Conservation (phyloP, 2,113 vertebrate species). For the Hippocampus comes region DNA sequence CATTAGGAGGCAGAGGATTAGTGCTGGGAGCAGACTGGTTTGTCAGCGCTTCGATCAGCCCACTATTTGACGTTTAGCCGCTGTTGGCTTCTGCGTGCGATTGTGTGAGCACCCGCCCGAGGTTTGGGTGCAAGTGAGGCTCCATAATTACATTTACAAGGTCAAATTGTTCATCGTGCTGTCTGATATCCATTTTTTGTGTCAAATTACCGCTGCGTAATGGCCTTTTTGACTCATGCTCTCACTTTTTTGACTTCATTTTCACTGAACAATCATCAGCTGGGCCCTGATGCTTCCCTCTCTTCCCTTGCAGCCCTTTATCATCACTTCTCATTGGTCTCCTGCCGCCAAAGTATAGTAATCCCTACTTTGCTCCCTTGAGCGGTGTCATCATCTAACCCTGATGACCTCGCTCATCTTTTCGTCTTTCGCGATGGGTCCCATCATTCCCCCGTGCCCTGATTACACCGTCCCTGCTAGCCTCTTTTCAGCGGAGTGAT, state of each 20-base stretch:
- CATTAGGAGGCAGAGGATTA: constrained; percentile 53
- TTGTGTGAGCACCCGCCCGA: constrained; percentile 19
- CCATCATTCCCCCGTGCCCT: neutral
- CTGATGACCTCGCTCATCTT: constrained; percentile 17
- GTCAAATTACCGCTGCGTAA: neutral
- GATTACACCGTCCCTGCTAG: constrained; percentile 19
- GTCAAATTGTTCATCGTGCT: constrained; percentile 33
- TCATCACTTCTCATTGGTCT: neutral
- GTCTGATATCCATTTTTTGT: constrained; percentile 24
- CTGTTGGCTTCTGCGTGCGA: constrained; percentile 21
- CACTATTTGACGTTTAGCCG: constrained; percentile 34
- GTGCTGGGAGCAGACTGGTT: constrained; percentile 39
- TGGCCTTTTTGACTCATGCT: neutral
- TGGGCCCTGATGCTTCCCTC: neutral
- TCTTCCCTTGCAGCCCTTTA: neutral
- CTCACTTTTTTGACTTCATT: neutral
- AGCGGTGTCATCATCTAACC: constrained; percentile 32
- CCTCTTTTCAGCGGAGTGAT: constrained; percentile 10
- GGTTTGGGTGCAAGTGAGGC: constrained; percentile 4
- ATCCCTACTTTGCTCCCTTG: constrained; percentile 21
- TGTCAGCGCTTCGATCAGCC: constrained; percentile 44
- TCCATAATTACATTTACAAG: constrained; percentile 22
- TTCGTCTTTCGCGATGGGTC: constrained; percentile 6
- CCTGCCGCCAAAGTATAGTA: neutral
- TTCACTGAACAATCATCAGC: neutral